Conservation (phyloP, 1,140 invertebrate genomes). For the Delia radicum region DNA sequence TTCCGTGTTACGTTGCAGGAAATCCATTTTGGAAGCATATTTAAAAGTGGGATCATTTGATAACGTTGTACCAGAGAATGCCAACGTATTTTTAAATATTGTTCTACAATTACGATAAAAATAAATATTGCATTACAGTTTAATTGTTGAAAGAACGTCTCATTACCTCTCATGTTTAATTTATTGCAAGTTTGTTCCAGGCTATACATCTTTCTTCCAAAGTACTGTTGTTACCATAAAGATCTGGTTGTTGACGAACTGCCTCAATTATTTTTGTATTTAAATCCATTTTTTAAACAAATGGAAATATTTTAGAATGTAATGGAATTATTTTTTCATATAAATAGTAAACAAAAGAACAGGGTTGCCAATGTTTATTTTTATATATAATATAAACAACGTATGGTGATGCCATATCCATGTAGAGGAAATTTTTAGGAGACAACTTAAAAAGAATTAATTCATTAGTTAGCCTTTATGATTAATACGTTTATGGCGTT, state of each 20-base stretch:
- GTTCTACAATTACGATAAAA: neutral
- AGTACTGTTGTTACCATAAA: neutral
- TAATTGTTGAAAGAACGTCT: neutral
- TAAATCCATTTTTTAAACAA: neutral
- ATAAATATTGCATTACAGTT: neutral
- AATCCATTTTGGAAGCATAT: neutral
- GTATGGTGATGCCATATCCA: neutral
- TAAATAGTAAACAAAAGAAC: no score
- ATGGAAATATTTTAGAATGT: no score
- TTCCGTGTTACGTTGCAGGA: slow-evolving; percentile 1
- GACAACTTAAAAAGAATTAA: no score
- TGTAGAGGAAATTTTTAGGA: no score
- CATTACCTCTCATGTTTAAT: neutral
- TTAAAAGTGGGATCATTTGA: neutral
- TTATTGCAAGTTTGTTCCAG: neutral
- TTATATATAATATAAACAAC: neutral
- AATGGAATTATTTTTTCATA: no score
- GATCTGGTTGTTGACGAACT: neutral
- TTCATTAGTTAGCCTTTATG: no score
- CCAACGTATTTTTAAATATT: slow-evolving; percentile 25
- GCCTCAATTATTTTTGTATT: neutral
- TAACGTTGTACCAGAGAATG: slow-evolving; percentile 22
- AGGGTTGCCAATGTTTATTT: no score
- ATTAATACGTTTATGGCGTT: no score
- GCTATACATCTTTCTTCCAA: neutral